Conservation (phyloP, 2,888 invertebrate genomes). For the Omphaloscelis lunosa region DNA sequence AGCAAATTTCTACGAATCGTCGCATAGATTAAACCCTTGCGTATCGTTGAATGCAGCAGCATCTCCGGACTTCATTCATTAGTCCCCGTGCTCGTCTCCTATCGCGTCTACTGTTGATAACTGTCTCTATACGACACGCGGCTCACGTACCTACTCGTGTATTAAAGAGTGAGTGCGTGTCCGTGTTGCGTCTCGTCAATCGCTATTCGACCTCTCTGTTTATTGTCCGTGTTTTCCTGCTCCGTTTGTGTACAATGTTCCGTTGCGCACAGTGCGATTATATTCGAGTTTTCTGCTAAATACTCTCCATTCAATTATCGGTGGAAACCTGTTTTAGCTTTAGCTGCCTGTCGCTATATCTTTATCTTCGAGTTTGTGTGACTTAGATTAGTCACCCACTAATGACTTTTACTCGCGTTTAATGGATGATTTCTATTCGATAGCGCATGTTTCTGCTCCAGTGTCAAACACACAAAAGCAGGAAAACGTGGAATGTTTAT, state of each 20-base stretch:
- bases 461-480: constrained; percentile 68
- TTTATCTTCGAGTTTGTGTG: constrained; percentile 39
- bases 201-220: constrained; percentile 69
- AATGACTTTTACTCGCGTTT: constrained; percentile 60
- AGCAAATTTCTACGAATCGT: constrained; percentile 33
- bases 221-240: constrained; percentile 73
- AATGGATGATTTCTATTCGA: constrained; percentile 54
- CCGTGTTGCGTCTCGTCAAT: constrained; percentile 70
- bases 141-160: constrained; percentile 56
- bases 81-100: constrained; percentile 73
- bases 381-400: constrained; percentile 59
- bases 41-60: constrained; percentile 51
- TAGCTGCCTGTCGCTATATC: constrained; percentile 38
- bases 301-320: constrained; percentile 63
- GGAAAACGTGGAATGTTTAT: constrained; percentile 74
- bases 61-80: constrained; percentile 76
- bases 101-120: constrained; percentile 77
- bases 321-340: constrained; percentile 66
- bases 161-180: constrained; percentile 71
- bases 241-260: constrained; percentile 68
- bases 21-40: constrained; percentile 48
- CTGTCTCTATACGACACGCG: constrained; percentile 68
- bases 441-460: constrained; percentile 46
- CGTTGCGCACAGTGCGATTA: constrained; percentile 64
- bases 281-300: constrained; percentile 67